Conservation (phyloP, 2,888 invertebrate species). For the Andricus curvator region DNA sequence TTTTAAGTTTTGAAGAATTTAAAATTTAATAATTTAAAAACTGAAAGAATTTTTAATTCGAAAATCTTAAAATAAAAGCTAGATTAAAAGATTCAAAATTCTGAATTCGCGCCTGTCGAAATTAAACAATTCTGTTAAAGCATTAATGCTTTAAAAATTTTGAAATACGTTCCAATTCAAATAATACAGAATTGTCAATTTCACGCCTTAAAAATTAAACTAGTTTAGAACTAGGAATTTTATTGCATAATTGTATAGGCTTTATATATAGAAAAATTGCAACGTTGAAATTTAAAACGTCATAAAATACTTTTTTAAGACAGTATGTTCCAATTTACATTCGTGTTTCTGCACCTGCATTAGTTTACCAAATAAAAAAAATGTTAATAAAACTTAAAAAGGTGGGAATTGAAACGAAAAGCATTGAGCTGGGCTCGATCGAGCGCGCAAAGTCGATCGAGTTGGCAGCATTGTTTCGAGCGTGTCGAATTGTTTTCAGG, state of each 20-base stretch:
- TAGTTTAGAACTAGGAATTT: no score
- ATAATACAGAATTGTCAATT: background rate
- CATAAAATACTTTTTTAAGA: background rate
- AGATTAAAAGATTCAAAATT: no score
- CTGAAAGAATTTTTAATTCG: no score
- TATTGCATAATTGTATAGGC: no score
- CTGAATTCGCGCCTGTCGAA: no score
- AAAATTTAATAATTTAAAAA: no score
- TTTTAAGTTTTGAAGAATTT: no score
- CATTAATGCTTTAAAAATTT: no score
- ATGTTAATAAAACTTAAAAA: background rate
- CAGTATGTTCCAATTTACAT: background rate
- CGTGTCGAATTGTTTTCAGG: constrained; percentile 58
- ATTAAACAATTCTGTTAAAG: no score
- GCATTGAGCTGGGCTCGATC: background rate
- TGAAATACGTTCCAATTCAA: background rate
- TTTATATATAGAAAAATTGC: no score
- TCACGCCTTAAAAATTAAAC: no score
- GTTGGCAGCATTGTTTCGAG: constrained; percentile 52
- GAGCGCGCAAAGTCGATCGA: constrained; percentile 6
- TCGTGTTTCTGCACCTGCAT: background rate
- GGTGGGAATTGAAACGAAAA: background rate
- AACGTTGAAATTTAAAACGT: background rate
- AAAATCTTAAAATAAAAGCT: no score
- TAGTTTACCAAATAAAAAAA: background rate